Percentiles rank a stretch among this genome's conserved stretches.
phyloP scores from a whole-genome alignment of 2,113 vertebrate species.

The Tragelaphus strepsiceros region DNA sequence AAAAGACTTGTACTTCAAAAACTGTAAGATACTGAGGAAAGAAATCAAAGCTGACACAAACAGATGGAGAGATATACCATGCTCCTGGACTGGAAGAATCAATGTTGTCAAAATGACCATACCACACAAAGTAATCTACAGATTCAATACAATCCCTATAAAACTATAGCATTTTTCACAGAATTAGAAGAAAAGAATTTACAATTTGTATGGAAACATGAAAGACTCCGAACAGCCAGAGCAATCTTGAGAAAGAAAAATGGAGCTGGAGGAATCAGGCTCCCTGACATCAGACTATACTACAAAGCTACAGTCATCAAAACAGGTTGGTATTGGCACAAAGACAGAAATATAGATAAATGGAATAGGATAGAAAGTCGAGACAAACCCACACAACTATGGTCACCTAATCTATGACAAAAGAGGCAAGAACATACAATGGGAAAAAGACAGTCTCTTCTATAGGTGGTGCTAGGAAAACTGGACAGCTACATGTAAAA shows the following conservation, averaged over 20 bases:
- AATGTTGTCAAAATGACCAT: neutral
- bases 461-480: neutral
- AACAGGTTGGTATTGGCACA: neutral
- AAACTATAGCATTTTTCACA: neutral
- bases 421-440: neutral
- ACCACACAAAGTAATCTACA: neutral
- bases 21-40: neutral
- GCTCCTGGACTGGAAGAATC: neutral
- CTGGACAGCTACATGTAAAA: neutral
- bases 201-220: neutral
- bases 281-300: neutral
- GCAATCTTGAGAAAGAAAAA: neutral
- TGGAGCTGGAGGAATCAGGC: neutral
- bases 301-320: neutral
- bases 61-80: neutral
- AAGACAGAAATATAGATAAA: neutral
- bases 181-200: neutral
- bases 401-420: neutral
- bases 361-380: neutral
- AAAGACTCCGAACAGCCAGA: neutral
- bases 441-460: neutral
- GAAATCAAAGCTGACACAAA: neutral
- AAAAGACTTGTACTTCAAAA: neutral
- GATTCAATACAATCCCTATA: neutral
- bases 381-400: neutral